Conservation (phyloP, 2,797 vertebrate species). For the Coilia nasus region DNA sequence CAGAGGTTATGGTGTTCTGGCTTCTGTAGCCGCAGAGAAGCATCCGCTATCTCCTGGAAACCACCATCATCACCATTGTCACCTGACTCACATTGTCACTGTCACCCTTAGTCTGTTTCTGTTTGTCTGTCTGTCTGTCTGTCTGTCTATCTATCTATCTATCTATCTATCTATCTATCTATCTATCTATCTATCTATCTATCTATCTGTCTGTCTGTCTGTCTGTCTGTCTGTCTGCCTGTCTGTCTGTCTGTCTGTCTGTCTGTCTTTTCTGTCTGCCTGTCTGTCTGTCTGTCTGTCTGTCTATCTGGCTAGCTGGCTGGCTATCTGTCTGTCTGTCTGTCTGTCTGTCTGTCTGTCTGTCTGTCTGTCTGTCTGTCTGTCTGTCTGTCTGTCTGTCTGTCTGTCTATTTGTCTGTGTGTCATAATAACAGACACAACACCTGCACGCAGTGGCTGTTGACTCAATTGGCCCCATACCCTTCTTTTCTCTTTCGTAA, state of each 20-base stretch:
- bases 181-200: no score
- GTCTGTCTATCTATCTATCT: neutral
- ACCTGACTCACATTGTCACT: neutral
- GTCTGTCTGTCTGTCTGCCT: neutral
- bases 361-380: no score
- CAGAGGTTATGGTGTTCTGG: constrained; percentile 28
- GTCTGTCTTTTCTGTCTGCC: no score
- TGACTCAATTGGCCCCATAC: neutral
- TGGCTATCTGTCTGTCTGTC: neutral
- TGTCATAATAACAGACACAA: neutral
- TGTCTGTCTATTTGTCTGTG: neutral
- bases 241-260: neutral
- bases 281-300: no score
- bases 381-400: neutral
- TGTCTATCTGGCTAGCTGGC: no score
- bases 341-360: neutral
- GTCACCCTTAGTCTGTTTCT: neutral
- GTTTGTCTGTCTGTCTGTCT: no score
- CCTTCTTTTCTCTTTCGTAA: neutral
- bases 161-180: neutral
- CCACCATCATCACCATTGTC: neutral
- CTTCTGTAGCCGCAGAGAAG: neutral
- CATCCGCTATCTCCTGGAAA: constrained; percentile 38
- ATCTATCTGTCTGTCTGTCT: no score
- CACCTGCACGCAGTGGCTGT: neutral